Evolutionary conservation across 2,888 invertebrate genomes (phyloP).

Genomic region (Lasius fuliginosus): DNA sequence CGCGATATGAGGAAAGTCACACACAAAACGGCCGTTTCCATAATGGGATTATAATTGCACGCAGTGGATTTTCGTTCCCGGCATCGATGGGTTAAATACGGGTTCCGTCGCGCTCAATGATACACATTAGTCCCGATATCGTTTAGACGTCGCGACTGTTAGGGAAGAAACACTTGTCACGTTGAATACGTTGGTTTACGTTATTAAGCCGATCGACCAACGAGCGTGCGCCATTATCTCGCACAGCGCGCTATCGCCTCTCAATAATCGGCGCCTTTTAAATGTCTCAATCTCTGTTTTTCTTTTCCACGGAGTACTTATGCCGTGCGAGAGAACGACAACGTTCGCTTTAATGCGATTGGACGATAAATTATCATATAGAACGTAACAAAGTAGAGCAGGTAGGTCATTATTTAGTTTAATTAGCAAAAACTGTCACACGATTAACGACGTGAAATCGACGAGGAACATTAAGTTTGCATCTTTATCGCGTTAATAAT

Average conservation of each 20-base stretch:
- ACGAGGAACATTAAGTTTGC: not conserved
- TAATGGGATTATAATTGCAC: conserved; percentile 71
- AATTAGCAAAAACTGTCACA: conserved; percentile 19
- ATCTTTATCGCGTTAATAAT: conserved; percentile 27
- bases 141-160: conserved; percentile 56
- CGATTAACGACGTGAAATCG: not conserved
- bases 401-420: not conserved
- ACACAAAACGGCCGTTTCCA: conserved; percentile 32
- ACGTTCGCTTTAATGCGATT: not conserved
- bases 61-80: conserved; percentile 48
- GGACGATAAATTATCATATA: conserved; percentile 2
- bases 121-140: conserved; percentile 55
- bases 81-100: conserved; percentile 56
- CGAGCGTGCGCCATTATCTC: conserved; percentile 47
- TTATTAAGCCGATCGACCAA: conserved; percentile 29
- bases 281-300: conserved; percentile 28
- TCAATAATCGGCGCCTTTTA: not conserved
- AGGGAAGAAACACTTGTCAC: conserved; percentile 58
- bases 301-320: not conserved
- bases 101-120: conserved; percentile 49
- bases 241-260: not conserved
- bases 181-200: conserved; percentile 25
- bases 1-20: conserved; percentile 39
- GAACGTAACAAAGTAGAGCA: not conserved
- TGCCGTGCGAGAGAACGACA: not conserved